Base-by-base conservation (phyloP, 2,888 invertebrate genomes). In the Cheilosia urbana region DNA sequence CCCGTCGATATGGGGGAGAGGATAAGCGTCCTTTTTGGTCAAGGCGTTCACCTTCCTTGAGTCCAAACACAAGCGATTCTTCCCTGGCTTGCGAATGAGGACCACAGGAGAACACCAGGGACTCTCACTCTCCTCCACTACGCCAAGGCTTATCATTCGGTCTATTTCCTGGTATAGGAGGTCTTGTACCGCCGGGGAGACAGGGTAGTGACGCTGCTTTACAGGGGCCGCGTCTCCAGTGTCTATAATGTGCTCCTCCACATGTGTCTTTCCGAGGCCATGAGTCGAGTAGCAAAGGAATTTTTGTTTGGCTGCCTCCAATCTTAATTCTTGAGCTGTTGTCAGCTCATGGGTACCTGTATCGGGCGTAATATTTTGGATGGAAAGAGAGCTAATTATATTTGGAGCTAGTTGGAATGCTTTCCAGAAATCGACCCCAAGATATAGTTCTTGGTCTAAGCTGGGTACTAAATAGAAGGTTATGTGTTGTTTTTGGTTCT, bases 51-150 rank as follows among this genome's bases (percentile, higher is more conserved):
- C 15, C 6, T n/a, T 15, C 0, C 42, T n/a, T 7, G n/a, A 45
- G 2, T 45, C 15, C 0, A 45, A 6, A n/a, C 42, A 45, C 6
- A 45, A 6, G 1, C 42, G 15, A 1, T 45, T 47, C 7, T 47
- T 47, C 17, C 47, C 47, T 11, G 87, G 81, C 63, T 90, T 89
- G 3, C 73, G 72, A 0, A 89, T 88, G 55, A 90, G 76, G 0
- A 89, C 87, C 1, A 89, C 87, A 2, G 90, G 88, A 7, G 88
- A 89, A 17, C 87, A 87, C 90, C 90, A 90, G 1, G 88, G 77
- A 24, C 90, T 90, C 1, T 82, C 72, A 2, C 89, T 89, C n/a
- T 83, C 87, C 24, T 49, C 49, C 11, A 49, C 13, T n/a, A n/a
- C n/a, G n/a, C n/a, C n/a, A n/a, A 21, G 58, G 1, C 51, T 60